Evolutionary conservation across 1,140 invertebrate genomes (phyloP), one percentile per base, ranked within the genome.

Genomic region (Limonius californicus): DNA sequence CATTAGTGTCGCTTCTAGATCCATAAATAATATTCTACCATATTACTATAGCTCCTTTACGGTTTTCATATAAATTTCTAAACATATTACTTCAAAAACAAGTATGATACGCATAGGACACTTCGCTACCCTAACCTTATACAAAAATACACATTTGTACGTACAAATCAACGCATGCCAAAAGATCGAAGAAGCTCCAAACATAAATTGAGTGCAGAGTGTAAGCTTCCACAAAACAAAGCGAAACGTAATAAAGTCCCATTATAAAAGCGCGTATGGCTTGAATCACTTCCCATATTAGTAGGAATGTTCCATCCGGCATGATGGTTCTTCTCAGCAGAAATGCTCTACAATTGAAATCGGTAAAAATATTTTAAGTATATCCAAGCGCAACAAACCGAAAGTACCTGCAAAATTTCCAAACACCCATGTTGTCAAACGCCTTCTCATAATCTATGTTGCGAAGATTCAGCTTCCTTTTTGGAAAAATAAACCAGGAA

Each of bases 191-290:
- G 3, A 27, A 9, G 3, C 0, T 3, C 61, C 64, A 42, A 69
- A 69, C 1, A 77, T 64, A 61, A 21, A 21, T 12, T n/a, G 16
- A 7, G 18, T 39, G 43, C 20, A 54, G 23, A 21, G 18, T 35
- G n/a, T 21, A 3, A 23, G 50, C 3, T 32, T 47, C 69, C 16
- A 77, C 61, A 57, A 78, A 74, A 0, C 70, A 66, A 59, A 74
- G 74, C 23, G 23, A 27, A 9, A 27, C 23, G 23, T 27, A 27
- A 27, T 27, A 27, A 3, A 27, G 3, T 3, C 23, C 23, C 11
- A 69, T 64, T 0, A 77, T 73, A 59, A 74, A 77, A 20, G 78
- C 14, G 18, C 72, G 69, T 0, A 75, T 68, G 3, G 72, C 72
- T 74, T 77, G 23, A 70, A 70, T 61, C 70, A 71, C 43, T 66